Conservation (phyloP, 2,797 vertebrate genomes). For the Halcyon leucocephala region DNA sequence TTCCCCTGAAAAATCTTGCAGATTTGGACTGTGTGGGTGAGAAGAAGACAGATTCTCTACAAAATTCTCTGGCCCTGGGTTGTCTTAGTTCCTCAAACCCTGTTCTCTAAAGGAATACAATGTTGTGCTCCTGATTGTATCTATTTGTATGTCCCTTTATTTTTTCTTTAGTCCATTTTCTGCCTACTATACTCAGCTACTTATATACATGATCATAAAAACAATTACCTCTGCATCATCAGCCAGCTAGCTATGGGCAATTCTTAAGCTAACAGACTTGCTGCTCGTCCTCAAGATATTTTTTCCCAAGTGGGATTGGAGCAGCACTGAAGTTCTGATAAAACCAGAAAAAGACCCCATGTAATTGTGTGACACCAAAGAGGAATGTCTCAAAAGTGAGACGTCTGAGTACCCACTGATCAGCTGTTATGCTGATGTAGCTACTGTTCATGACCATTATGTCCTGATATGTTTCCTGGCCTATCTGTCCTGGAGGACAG, state of each 20-base stretch:
- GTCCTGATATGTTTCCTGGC: background rate
- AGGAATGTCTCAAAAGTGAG: background rate
- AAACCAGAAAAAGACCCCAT: background rate
- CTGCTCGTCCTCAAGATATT: background rate
- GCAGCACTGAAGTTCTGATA: background rate
- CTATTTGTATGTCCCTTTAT: background rate
- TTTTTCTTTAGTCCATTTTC: background rate
- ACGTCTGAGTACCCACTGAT: accelerated
- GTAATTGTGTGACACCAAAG: background rate
- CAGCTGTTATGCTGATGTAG: background rate
- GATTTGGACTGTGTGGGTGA: background rate
- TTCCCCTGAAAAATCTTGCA: background rate
- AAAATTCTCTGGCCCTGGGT: background rate
- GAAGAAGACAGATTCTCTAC: background rate
- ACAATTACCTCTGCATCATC: background rate
- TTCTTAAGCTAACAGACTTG: background rate
- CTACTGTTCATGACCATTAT: background rate
- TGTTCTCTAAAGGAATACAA: background rate
- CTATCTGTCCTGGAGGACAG: background rate
- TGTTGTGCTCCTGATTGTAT: background rate
- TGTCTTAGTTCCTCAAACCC: background rate
- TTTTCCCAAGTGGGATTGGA: background rate
- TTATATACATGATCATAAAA: background rate
- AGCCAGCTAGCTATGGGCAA: background rate
- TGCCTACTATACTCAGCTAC: background rate